Base-by-base conservation (phyloP, 2,888 invertebrate species). In the Ligdia adustata region DNA sequence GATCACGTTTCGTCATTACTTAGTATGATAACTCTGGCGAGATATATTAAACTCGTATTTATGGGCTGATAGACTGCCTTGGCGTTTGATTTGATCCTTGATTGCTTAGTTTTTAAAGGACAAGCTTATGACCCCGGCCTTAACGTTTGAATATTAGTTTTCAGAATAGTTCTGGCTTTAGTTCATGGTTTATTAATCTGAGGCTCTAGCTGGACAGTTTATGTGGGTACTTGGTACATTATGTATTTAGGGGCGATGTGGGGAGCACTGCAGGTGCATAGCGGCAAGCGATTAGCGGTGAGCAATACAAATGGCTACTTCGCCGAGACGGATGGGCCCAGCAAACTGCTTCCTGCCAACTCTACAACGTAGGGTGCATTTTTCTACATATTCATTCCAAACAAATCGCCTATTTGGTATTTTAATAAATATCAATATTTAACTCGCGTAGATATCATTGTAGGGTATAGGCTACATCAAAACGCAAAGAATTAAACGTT, bases 1-100 rank as follows among this genome's bases (percentile, higher is more conserved):
- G 84, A 87, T 87, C 85, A 83, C 79, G 82, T 82, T 82, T 78
- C 72, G 74, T 77, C 75, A 75, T 79, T 79, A 79, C 52, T 52
- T 53, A 50, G 73, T 80, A 75, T 70, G 75, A 80, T 81, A 84
- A 82, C 76, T 83, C 64, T 61, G 70, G 69, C 68, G 28, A 62
- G 64, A 72, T 79, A 72, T 75, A 79, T 80, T 74, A 75, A 84
- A 80, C 67, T 78, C 62, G 52, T 70, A 72, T 77, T 80, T 76
- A 80, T 78, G 76, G 67, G 74, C 62, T 66, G 55, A 57, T 60
- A 69, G 27, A 45, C 58, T 59, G 67, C 64, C 69, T 64, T 60
- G 62, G 4, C 14, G 51, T 58, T 60, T 33, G 48, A 62, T 66
- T 60, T 22, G 28, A 38, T 22, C 28, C 28, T 13, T 35, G 29